These are phyloP conservation scores for Cossypha caffra DNA, from an alignment of 2,797 vertebrate genomes.

Conservation along the genomic window DNA sequence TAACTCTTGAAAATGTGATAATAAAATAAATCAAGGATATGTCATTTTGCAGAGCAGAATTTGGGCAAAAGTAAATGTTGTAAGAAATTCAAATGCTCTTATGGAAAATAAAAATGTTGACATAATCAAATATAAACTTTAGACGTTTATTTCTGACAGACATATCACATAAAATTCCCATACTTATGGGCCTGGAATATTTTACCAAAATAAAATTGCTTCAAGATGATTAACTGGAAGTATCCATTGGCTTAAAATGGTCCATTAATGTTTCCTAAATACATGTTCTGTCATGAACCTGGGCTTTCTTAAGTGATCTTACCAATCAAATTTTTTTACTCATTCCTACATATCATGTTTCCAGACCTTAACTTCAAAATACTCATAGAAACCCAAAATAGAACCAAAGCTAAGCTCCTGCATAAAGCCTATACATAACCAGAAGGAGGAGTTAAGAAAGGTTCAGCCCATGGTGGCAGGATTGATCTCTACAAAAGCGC, in stretches of 20 bases:
- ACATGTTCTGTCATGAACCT: background rate
- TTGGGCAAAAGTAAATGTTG: conserved; percentile 15
- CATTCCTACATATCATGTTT: background rate
- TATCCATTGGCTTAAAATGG: background rate
- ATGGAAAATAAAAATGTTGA: background rate
- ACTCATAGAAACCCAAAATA: background rate
- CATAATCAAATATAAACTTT: background rate
- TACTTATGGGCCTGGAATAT: background rate
- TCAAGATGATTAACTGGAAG: background rate
- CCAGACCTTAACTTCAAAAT: background rate
- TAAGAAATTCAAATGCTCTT: background rate
- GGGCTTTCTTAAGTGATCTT: background rate
- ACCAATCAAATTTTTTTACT: background rate
- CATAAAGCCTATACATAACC: background rate
- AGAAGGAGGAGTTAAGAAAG: background rate
- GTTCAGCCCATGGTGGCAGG: background rate
- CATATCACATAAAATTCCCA: background rate
- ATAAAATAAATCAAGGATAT: conserved; percentile 44
- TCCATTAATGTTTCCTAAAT: background rate
- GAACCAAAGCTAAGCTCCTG: background rate
- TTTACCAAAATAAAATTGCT: background rate
- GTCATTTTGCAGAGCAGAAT: background rate
- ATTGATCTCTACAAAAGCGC: background rate
- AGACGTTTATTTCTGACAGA: background rate
- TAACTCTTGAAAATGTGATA: conserved; percentile 50